Conservation (phyloP, 2,888 invertebrate genomes). For the Melangyna quadrimaculata region DNA sequence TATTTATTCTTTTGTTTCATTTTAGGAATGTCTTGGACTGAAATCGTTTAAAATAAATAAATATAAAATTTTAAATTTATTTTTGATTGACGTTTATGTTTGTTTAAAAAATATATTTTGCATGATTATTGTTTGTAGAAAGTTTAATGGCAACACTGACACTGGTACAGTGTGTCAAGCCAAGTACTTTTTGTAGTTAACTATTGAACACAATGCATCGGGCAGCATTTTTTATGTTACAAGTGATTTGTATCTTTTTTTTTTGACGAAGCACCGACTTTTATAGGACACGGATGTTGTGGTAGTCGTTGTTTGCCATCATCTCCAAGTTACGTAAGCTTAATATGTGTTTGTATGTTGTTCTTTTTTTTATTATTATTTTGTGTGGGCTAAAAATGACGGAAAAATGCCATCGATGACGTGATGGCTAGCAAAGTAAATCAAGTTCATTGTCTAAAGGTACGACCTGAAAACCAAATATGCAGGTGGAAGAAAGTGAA, state of each 20-base stretch:
- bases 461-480: not conserved
- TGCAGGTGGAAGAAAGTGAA: conserved; percentile 43
- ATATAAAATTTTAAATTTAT: no score
- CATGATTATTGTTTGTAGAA: no score
- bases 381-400: not conserved
- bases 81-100: no score
- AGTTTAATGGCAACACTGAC: not conserved
- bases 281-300: conserved; percentile 60
- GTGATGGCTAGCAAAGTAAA: conserved; percentile 15
- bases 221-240: conserved; percentile 31
- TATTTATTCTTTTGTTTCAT: no score
- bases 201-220: conserved; percentile 3
- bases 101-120: no score
- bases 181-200: conserved; percentile 1
- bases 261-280: conserved; percentile 34
- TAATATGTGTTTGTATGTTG: conserved; percentile 8
- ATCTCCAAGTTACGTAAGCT: conserved; percentile 33
- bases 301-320: conserved; percentile 25
- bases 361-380: not conserved
- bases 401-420: conserved; percentile 34
- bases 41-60: no score
- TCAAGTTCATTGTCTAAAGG: conserved; percentile 68
- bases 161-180: not conserved
- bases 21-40: no score
- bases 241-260: conserved; percentile 47